Percentiles rank a stretch among this genome's conserved stretches.
Conservation (phyloP, 2,797 vertebrate species). For the Zalophus californianus region DNA sequence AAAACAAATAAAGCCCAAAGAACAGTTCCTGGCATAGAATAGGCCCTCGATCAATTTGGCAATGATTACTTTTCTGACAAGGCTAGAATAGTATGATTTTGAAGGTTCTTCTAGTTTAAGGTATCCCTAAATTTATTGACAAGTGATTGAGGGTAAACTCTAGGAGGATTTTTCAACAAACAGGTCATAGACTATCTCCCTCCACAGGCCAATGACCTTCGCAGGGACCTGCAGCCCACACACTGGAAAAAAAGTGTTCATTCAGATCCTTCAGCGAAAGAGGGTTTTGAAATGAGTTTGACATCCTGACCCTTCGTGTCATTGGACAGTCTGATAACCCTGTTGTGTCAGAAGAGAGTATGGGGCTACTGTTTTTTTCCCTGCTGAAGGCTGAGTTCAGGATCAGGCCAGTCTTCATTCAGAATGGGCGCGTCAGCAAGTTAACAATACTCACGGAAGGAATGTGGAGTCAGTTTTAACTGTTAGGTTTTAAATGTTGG, state of each 20-base stretch:
- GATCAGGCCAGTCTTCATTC: neutral
- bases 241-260: neutral
- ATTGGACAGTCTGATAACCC: neutral
- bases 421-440: neutral
- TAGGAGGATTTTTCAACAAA: constrained; percentile 44
- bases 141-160: neutral
- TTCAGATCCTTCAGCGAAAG: neutral
- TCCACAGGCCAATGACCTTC: neutral
- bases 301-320: neutral
- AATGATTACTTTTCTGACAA: constrained; percentile 33
- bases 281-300: neutral
- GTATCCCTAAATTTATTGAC: neutral
- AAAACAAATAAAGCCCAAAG: constrained; percentile 15
- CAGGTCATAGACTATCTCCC: neutral
- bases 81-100: neutral
- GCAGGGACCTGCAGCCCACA: neutral
- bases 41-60: constrained; percentile 1
- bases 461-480: neutral
- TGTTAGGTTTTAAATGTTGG: neutral
- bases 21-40: neutral
- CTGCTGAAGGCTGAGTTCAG: neutral
- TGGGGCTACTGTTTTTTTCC: neutral
- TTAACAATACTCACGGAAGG: neutral
- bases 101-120: neutral
- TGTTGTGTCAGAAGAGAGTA: neutral